phyloP scores from a whole-genome alignment of 2,888 invertebrate species.

The Baccha elongata region DNA sequence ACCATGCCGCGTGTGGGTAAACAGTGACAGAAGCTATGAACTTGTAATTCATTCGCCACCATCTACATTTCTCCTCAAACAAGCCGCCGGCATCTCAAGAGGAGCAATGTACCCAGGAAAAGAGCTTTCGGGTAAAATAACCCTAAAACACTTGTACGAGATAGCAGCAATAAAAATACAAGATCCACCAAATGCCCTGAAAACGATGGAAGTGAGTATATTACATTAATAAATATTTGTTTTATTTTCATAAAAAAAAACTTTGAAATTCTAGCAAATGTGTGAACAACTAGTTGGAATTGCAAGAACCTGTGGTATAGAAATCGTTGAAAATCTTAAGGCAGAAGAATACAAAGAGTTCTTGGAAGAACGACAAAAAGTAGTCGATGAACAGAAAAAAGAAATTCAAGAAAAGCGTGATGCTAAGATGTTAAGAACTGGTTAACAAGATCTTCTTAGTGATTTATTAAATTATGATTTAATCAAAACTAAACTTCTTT shows the following conservation, averaged over 20 bases:
- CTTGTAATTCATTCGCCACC: conserved; percentile 94
- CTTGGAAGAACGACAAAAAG: conserved; percentile 87
- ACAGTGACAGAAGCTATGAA: conserved; percentile 93
- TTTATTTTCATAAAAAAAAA: background rate
- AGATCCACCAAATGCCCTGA: conserved; percentile 87
- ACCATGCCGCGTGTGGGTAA: conserved; percentile 91
- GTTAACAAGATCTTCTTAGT: conserved; percentile 80
- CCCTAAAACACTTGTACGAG: conserved; percentile 97
- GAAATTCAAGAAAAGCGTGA: conserved; percentile 92
- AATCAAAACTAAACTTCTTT: conserved; percentile 80
- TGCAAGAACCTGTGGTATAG: conserved; percentile 92
- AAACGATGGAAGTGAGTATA: conserved; percentile 79
- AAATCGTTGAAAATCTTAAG: conserved; percentile 91
- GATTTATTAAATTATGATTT: conserved; percentile 69
- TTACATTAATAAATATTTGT: background rate
- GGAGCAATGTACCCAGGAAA: conserved; percentile 89
- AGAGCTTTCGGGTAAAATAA: conserved; percentile 94
- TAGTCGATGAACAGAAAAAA: conserved; percentile 89
- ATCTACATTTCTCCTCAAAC: conserved; percentile 93
- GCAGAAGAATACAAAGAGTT: conserved; percentile 92
- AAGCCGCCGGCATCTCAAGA: conserved; percentile 95
- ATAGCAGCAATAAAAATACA: conserved; percentile 97
- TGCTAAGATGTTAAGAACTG: conserved; percentile 94
- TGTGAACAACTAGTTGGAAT: conserved; percentile 90
- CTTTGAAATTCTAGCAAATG: conserved; percentile 84